These are phyloP conservation scores for Chrysopilus asiliformis DNA, from an alignment of 2,888 invertebrate species.

Conservation along the genomic window DNA sequence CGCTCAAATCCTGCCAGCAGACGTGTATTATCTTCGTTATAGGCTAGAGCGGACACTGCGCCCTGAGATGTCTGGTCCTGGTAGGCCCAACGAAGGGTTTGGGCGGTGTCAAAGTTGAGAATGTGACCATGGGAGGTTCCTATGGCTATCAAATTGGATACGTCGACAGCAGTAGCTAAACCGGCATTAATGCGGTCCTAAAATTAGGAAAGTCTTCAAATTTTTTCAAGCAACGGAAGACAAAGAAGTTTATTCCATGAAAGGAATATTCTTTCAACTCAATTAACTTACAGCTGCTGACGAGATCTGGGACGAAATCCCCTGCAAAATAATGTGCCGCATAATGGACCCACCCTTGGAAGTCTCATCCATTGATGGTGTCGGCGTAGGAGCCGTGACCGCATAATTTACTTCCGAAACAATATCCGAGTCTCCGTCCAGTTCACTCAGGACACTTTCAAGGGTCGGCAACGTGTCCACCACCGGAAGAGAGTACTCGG, in stretches of 20 bases:
- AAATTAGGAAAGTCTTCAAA: conserved; percentile 20
- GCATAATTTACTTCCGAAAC: conserved; percentile 31
- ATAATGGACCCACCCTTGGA: conserved; percentile 48
- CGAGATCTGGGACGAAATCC: conserved; percentile 74
- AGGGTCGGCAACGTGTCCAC: conserved; percentile 60
- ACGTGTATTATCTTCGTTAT: conserved; percentile 76
- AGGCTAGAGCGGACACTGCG: conserved; percentile 69
- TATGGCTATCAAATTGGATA: conserved; percentile 68
- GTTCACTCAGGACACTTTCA: conserved; percentile 69
- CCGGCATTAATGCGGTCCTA: conserved; percentile 84
- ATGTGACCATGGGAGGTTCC: conserved; percentile 91
- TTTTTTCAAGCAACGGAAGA: too few species aligned
- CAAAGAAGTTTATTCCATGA: conserved; percentile 2
- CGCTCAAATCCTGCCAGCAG: conserved; percentile 64
- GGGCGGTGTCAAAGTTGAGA: conserved; percentile 72
- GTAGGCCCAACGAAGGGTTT: conserved; percentile 81
- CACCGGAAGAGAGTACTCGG: conserved; percentile 68
- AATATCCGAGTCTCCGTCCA: conserved; percentile 50
- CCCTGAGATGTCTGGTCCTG: conserved; percentile 49
- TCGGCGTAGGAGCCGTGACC: conserved; percentile 36
- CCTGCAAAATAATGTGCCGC: conserved; percentile 69
- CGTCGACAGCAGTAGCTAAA: conserved; percentile 71
- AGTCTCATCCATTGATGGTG: conserved; percentile 31
- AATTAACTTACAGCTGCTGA: conserved; percentile 61
- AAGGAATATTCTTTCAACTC: not conserved